These are phyloP conservation scores for Pleuronectes platessa DNA, from an alignment of 2,113 vertebrate species.

Conservation along the genomic window DNA sequence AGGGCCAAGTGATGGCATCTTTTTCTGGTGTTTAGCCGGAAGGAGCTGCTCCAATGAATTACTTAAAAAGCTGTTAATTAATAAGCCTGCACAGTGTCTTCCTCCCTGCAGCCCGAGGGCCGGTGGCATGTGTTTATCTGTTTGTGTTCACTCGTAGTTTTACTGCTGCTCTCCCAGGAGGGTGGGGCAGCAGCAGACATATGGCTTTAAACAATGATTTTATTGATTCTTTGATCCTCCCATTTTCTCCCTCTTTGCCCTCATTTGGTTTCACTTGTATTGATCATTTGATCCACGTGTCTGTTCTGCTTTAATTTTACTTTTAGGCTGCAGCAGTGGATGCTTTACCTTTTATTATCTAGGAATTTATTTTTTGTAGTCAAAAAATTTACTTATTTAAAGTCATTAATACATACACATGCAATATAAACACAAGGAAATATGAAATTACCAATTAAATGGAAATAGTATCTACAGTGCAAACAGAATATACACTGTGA, in stretches of 20 bases:
- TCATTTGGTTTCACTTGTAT: slow-evolving; percentile 14
- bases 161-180: slow-evolving; percentile 45
- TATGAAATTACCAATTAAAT: not conserved
- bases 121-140: slow-evolving; percentile 53
- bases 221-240: slow-evolving; percentile 56
- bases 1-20: slow-evolving; percentile 10
- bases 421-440: not conserved
- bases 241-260: slow-evolving; percentile 12
- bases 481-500: not conserved
- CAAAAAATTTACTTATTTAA: too few species aligned
- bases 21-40: slow-evolving; percentile 15
- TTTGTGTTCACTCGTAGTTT: slow-evolving; percentile 51
- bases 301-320: not conserved
- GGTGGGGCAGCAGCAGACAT: slow-evolving; percentile 51
- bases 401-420: too few species aligned
- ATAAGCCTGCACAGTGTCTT: slow-evolving; percentile 17
- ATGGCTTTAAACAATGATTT: slow-evolving; percentile 45
- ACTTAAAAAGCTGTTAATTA: slow-evolving; percentile 50
- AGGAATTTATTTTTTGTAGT: too few species aligned
- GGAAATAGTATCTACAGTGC: not conserved
- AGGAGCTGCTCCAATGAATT: slow-evolving; percentile 39
- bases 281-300: not conserved
- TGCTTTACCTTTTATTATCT: not conserved
- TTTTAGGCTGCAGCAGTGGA: slow-evolving; percentile 13
- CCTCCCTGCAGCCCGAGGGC: slow-evolving; percentile 29